Evolutionary conservation across 2,113 vertebrate genomes (phyloP).

Genomic region (Notarius quadriscutis): DNA sequence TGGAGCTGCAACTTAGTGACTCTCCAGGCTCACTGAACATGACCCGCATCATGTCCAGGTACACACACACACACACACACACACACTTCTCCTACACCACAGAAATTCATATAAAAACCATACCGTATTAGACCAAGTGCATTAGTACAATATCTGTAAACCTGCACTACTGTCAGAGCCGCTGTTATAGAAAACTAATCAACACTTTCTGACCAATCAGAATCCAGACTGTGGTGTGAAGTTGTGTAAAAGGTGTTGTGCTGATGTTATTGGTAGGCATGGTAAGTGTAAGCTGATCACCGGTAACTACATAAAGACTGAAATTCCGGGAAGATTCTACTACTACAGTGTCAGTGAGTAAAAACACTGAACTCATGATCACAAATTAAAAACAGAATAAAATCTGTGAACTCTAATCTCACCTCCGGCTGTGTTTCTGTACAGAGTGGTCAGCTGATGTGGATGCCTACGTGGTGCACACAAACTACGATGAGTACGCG

Average conservation of each 20-base stretch:
- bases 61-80: neutral
- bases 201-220: neutral
- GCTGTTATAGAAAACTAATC: neutral
- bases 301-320: constrained; percentile 64
- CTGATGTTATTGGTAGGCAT: constrained; percentile 60
- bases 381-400: neutral
- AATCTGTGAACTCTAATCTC: neutral
- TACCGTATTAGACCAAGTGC: neutral
- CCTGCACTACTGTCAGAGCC: neutral
- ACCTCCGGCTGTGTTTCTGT: neutral
- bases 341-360: constrained; percentile 64
- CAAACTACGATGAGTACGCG: constrained; percentile 87
- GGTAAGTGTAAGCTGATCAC: constrained; percentile 60
- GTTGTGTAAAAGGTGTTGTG: neutral
- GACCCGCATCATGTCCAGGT: constrained; percentile 59
- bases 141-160: neutral
- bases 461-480: constrained; percentile 80
- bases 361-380: neutral
- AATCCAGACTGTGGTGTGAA: neutral
- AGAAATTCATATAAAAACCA: neutral
- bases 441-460: constrained; percentile 76
- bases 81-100: neutral
- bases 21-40: constrained; percentile 52
- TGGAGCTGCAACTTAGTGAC: constrained; percentile 67
- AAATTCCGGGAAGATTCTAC: constrained; percentile 66